phyloP scores from a whole-genome alignment of 2,888 invertebrate species.

The Tenthredo notha region DNA sequence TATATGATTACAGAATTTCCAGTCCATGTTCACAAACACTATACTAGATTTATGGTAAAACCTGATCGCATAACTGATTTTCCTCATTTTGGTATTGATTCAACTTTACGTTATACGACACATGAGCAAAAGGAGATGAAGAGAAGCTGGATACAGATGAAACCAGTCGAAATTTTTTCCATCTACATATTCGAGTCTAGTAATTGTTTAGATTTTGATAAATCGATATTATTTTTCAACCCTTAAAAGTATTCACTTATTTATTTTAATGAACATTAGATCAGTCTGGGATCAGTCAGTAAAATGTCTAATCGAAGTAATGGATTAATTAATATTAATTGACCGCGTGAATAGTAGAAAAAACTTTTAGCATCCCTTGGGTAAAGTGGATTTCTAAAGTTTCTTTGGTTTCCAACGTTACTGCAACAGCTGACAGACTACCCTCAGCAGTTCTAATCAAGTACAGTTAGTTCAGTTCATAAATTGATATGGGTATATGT shows the following conservation, averaged over 20 bases:
- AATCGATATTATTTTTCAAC: not conserved
- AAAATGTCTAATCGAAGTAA: no score
- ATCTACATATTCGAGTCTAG: not conserved
- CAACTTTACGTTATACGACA: no score
- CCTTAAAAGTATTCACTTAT: not conserved
- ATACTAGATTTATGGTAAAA: not conserved
- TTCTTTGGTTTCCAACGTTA: not conserved
- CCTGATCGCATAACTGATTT: not conserved
- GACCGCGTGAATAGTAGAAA: no score
- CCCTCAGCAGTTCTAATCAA: not conserved
- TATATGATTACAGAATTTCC: not conserved
- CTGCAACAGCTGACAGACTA: not conserved
- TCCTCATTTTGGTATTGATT: no score
- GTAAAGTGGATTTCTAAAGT: not conserved
- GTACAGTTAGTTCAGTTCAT: not conserved
- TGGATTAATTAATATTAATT: no score
- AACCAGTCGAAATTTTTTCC: not conserved
- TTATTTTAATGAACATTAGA: not conserved
- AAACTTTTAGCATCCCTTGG: not conserved
- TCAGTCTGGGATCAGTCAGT: not conserved
- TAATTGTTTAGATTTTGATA: not conserved
- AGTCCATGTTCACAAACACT: not conserved
- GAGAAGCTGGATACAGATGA: not conserved
- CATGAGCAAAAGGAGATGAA: no score
- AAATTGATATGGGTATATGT: not conserved